A percentile compares a stretch with the other conserved stretches of the same genome.
phyloP scores from a whole-genome alignment of 2,888 invertebrate species.

The Nomada hirtipes region DNA sequence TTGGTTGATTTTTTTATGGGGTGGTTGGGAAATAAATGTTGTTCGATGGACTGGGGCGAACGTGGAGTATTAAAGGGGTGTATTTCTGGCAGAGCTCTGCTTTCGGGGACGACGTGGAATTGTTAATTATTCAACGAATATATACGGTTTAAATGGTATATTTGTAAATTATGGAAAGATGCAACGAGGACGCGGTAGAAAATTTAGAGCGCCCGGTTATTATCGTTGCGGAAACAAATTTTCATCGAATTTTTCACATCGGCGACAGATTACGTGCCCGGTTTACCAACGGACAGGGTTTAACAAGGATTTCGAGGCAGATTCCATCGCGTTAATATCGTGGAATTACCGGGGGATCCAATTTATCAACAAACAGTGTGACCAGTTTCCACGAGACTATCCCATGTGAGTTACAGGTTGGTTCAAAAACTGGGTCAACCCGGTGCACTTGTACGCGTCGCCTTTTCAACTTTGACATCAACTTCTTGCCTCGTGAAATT shows the following conservation, averaged over 20 bases:
- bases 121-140: too few species aligned
- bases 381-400: conserved; percentile 29
- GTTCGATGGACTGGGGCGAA: too few species aligned
- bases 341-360: conserved; percentile 12
- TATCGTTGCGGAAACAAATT: too few species aligned
- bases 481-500: not conserved
- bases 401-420: conserved; percentile 44
- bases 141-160: too few species aligned
- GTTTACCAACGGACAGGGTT: conserved; percentile 1
- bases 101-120: too few species aligned
- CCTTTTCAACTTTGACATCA: conserved; percentile 13
- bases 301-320: not conserved
- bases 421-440: conserved; percentile 42
- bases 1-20: not conserved
- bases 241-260: conserved; percentile 17
- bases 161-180: too few species aligned
- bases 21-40: not conserved
- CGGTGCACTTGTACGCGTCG: conserved; percentile 26
- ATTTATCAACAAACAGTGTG: conserved; percentile 23
- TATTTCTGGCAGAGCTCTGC: too few species aligned
- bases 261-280: not conserved
- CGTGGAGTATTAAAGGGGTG: not conserved
- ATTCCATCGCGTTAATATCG: conserved; percentile 9
- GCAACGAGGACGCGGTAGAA: too few species aligned
- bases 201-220: too few species aligned